Evolutionary conservation across 1,140 invertebrate genomes (phyloP).

Genomic region (Melitaea cinxia): DNA sequence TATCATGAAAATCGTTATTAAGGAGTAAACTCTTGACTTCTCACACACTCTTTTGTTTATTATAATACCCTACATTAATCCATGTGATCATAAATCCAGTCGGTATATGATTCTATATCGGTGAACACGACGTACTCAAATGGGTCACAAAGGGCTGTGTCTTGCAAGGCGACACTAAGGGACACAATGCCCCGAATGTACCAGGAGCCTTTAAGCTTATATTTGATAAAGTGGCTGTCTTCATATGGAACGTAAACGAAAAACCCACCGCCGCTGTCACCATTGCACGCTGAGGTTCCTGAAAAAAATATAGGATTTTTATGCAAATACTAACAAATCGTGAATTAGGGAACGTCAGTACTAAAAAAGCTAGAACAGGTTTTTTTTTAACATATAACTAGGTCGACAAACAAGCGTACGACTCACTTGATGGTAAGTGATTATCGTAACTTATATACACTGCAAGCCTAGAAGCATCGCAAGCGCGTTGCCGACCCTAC

Average conservation of each 20-base stretch:
- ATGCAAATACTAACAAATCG: too few relatives aligned
- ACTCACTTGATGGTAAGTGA: too few relatives aligned
- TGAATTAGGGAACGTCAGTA: too few relatives aligned
- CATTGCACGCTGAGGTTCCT: constrained; percentile 62
- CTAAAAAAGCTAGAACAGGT: too few relatives aligned
- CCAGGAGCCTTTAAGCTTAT: constrained; percentile 40
- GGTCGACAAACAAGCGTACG: too few relatives aligned
- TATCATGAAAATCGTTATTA: too few relatives aligned
- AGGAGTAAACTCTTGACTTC: neutral
- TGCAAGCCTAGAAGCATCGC: too few relatives aligned
- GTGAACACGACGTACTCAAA: constrained; percentile 57
- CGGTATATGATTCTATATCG: constrained; percentile 46
- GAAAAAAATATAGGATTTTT: constrained; percentile 16
- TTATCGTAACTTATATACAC: too few relatives aligned
- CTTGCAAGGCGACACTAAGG: constrained; percentile 41
- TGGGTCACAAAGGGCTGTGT: constrained; percentile 53
- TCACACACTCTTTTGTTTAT: too few relatives aligned
- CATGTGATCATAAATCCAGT: constrained; percentile 48
- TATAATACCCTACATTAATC: too few relatives aligned
- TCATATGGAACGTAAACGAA: constrained; percentile 36
- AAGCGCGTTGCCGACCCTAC: too few relatives aligned
- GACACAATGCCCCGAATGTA: constrained; percentile 59
- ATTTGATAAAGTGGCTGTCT: neutral
- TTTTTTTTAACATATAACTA: too few relatives aligned
- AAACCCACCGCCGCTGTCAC: constrained; percentile 64